Base-by-base conservation (phyloP, 2,888 invertebrate genomes). In the Epiperipatus broadwayi region DNA sequence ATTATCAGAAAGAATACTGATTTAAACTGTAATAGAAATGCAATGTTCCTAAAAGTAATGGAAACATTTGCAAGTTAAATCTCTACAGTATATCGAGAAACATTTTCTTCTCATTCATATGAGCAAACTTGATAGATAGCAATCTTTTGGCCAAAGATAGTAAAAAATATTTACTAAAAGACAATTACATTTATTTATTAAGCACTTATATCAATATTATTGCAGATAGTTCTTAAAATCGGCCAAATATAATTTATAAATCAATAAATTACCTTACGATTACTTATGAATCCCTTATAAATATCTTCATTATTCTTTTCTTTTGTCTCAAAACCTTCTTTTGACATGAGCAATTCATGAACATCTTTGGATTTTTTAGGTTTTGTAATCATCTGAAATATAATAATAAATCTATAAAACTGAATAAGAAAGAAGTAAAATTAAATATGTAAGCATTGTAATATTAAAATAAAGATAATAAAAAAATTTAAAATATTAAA, bases 241-340 rank as follows among this genome's bases (percentile, higher is more conserved):
- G n/a, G n/a, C 12, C 27, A 3, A 19, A 35, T 10, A 12, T 29
- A 22, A 31, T 32, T 22, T 12, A n/a, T 16, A 21, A 5, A 18
- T 28, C 10, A 31, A 22, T 5, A 10, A 34, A 31, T 33, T 21
- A 57, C 57, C 53, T 57, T 53, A 47, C 58, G 52, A 43, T 58
- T 59, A 19, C 53, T 44, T 33, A 59, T 59, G 41, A 46, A 53
- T 2, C 57, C 57, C 38, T 55, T 55, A 47, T 59, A 59, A 21
- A 59, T 57, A 7, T 53, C 48, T 44, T 57, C 55, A 38, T 53
- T 50, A 36, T 55, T 56, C 40, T 52, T 52, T 39, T 59, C 58
- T 39, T 52, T 54, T 43, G 51, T 48, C 43, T 58, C 56, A 49
- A 59, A 59, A 32, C 57, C 55, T n/a, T 57, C 57, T 42, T 57